Evolutionary conservation across 2,113 vertebrate species (phyloP).

Genomic region (Peromyscus leucopus): DNA sequence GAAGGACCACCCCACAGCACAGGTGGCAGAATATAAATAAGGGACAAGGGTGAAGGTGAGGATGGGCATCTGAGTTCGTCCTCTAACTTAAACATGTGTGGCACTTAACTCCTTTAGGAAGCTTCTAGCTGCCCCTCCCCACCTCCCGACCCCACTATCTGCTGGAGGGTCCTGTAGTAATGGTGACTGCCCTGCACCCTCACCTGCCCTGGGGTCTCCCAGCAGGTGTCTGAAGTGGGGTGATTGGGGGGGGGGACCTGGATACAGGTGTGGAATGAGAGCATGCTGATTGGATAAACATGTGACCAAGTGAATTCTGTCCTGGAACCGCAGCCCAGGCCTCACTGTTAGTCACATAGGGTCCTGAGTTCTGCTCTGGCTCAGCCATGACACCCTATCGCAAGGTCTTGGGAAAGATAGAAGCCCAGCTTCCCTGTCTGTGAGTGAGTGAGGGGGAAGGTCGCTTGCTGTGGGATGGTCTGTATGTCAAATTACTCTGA

Average conservation of each 20-base stretch:
- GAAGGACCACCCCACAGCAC: no score
- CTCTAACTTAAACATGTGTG: background rate
- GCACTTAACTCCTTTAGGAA: background rate
- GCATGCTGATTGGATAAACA: background rate
- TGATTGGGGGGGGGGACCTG: background rate
- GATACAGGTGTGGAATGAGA: background rate
- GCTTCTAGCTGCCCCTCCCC: background rate
- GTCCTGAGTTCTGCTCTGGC: background rate
- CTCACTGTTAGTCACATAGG: background rate
- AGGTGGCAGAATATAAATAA: background rate
- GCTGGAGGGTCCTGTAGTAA: background rate
- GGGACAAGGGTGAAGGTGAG: background rate
- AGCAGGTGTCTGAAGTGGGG: background rate
- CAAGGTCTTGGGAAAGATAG: background rate
- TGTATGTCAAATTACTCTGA: no score
- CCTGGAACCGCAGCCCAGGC: background rate
- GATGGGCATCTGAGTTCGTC: background rate
- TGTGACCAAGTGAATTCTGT: background rate
- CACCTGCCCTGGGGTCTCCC: background rate
- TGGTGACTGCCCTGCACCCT: background rate
- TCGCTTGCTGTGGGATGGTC: no score
- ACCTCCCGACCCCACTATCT: background rate
- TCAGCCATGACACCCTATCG: background rate
- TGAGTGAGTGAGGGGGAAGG: background rate
- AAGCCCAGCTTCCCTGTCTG: background rate